Conservation (phyloP, 2,113 vertebrate species). For the Cisticola juncidis region DNA sequence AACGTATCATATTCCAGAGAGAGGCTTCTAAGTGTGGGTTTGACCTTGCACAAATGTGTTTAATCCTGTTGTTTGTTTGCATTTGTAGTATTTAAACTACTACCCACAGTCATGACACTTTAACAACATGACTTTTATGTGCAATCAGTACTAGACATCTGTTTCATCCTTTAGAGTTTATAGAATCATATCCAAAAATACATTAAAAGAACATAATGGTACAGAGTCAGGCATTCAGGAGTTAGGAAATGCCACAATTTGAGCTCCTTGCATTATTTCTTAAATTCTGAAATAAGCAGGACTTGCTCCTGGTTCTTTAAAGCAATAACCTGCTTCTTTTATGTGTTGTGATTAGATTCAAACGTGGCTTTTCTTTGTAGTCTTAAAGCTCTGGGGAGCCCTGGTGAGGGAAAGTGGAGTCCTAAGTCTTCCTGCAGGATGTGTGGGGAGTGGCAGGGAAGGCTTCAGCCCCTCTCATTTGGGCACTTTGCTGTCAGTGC, state of each 20-base stretch:
- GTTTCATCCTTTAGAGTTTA: not conserved
- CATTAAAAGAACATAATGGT: not conserved
- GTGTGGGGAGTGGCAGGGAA: not conserved
- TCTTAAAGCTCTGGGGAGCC: not conserved
- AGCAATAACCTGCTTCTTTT: not conserved
- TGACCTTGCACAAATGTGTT: conserved; percentile 21
- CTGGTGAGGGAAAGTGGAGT: not conserved
- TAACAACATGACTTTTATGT: not conserved
- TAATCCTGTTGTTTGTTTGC: conserved; percentile 45
- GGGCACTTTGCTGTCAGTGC: not conserved
- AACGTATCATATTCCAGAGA: not conserved
- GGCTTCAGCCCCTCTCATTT: not conserved
- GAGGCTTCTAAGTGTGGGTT: conserved; percentile 15
- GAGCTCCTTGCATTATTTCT: not conserved
- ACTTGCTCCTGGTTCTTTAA: not conserved
- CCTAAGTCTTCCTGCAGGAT: not conserved
- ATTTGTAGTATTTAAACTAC: not conserved
- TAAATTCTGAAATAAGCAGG: not conserved
- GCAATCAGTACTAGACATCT: conserved; percentile 21
- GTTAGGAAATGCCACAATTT: not conserved
- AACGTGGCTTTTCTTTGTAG: not conserved
- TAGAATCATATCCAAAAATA: not conserved
- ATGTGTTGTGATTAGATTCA: not conserved
- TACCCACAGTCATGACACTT: not conserved
- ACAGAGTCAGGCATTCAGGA: not conserved